These are phyloP conservation scores for Epinephelus cyanopodus DNA, from an alignment of 2,113 vertebrate species.

Conservation along the genomic window DNA sequence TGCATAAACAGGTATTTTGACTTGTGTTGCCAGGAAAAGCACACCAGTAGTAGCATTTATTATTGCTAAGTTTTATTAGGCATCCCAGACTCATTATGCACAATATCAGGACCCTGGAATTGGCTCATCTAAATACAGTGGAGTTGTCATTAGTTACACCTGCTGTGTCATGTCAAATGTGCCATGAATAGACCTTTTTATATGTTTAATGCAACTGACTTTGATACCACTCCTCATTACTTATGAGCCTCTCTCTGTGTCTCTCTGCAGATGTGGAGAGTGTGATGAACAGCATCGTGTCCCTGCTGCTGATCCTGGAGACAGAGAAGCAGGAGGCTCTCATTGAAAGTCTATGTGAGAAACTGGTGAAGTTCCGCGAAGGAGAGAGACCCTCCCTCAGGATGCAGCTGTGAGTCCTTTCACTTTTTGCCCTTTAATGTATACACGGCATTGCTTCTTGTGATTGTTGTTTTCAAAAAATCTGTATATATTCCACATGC, in stretches of 20 bases:
- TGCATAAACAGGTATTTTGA: background rate
- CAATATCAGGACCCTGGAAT: background rate
- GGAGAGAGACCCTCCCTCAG: slow-evolving; percentile 96
- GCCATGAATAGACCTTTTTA: too few species aligned
- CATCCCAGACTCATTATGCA: background rate
- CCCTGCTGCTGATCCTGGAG: slow-evolving; percentile 95
- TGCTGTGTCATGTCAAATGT: too few species aligned
- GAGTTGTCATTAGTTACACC: background rate
- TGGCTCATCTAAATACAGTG: background rate
- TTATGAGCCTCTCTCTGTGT: background rate
- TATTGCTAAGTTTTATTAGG: too few species aligned
- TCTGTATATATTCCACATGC: background rate
- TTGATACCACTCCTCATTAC: background rate
- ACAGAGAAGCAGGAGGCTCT: slow-evolving; percentile 95
- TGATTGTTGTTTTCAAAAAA: background rate
- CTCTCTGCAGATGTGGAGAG: slow-evolving; percentile 92
- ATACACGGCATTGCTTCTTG: background rate
- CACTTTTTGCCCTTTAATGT: background rate
- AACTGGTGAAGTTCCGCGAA: slow-evolving; percentile 96
- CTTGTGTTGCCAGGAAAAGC: background rate
- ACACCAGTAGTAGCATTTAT: background rate
- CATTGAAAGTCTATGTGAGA: slow-evolving; percentile 97
- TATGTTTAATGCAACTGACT: too few species aligned
- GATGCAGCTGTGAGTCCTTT: slow-evolving; percentile 93
- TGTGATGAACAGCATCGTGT: slow-evolving; percentile 98